Percentiles rank a stretch among this genome's conserved stretches.
These are phyloP conservation scores for Smittia sp. DNA, from an alignment of 2,888 invertebrate species.

Conservation along the genomic window DNA sequence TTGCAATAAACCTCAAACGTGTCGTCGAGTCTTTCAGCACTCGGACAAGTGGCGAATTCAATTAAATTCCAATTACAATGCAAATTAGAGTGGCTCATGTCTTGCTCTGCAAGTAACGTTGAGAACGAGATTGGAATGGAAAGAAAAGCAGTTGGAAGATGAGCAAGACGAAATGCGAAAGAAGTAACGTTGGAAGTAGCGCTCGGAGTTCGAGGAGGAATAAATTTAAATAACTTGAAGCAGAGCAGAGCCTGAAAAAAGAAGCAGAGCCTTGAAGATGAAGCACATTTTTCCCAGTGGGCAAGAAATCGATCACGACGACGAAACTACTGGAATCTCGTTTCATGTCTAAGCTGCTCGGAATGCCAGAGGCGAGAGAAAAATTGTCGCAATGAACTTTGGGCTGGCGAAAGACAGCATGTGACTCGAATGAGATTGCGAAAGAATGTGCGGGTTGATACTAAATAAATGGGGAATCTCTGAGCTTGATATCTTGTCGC, in stretches of 20 bases:
- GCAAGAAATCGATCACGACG: not conserved
- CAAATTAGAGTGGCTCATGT: constrained; percentile 10
- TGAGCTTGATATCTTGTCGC: not conserved
- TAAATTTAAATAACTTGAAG: constrained; percentile 33
- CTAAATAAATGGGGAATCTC: not conserved
- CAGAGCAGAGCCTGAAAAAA: no score
- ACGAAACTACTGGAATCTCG: not conserved
- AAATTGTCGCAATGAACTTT: constrained; percentile 22
- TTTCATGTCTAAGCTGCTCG: not conserved
- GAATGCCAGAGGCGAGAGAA: not conserved
- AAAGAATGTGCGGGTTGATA: not conserved
- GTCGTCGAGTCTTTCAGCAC: not conserved
- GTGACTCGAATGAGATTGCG: not conserved
- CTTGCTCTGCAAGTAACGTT: constrained; percentile 2
- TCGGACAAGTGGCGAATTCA: not conserved
- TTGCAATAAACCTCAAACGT: not conserved
- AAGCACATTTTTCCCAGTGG: not conserved
- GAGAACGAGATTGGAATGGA: not conserved
- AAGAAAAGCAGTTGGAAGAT: constrained; percentile 6
- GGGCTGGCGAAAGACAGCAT: not conserved
- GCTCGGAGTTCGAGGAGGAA: not conserved
- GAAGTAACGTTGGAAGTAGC: not conserved
- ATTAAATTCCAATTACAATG: constrained; percentile 34
- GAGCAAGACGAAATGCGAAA: constrained; percentile 1
- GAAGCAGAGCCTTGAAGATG: not conserved